phyloP scores from a whole-genome alignment of 2,888 invertebrate genomes.

The Malthinus flaveolus region DNA sequence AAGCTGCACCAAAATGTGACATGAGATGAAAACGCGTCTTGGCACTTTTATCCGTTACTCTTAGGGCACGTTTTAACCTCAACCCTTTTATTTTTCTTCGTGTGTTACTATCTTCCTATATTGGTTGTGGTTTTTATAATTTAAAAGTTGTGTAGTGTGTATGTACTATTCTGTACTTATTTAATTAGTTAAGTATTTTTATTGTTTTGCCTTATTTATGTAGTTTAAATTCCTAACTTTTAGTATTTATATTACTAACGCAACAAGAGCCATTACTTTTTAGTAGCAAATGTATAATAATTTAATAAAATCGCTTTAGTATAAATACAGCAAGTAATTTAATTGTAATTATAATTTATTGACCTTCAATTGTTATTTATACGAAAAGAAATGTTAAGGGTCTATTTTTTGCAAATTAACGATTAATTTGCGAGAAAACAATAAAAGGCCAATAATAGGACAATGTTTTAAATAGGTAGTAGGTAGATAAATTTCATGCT shows the following conservation, averaged over 20 bases:
- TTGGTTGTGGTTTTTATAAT: slow-evolving; percentile 4
- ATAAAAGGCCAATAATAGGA: too few relatives aligned
- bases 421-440: too few relatives aligned
- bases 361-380: too few relatives aligned
- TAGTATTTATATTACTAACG: slow-evolving; percentile 5
- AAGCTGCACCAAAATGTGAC: too few relatives aligned
- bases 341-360: too few relatives aligned
- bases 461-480: too few relatives aligned
- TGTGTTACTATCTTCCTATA: neutral
- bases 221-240: slow-evolving; percentile 6
- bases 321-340: too few relatives aligned
- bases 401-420: too few relatives aligned
- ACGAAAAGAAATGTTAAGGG: too few relatives aligned
- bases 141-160: neutral
- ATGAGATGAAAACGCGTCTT: too few relatives aligned
- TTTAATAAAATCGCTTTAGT: neutral
- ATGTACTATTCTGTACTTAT: slow-evolving; percentile 2
- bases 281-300: slow-evolving; percentile 5
- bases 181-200: slow-evolving; percentile 2
- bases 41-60: neutral
- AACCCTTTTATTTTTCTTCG: slow-evolving; percentile 1
- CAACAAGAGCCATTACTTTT: slow-evolving; percentile 1
- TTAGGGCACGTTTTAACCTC: neutral
- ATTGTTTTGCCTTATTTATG: slow-evolving; percentile 1
- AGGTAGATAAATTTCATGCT: too few relatives aligned